phyloP scores from a whole-genome alignment of 2,113 vertebrate species.

The Myotis davidii region DNA sequence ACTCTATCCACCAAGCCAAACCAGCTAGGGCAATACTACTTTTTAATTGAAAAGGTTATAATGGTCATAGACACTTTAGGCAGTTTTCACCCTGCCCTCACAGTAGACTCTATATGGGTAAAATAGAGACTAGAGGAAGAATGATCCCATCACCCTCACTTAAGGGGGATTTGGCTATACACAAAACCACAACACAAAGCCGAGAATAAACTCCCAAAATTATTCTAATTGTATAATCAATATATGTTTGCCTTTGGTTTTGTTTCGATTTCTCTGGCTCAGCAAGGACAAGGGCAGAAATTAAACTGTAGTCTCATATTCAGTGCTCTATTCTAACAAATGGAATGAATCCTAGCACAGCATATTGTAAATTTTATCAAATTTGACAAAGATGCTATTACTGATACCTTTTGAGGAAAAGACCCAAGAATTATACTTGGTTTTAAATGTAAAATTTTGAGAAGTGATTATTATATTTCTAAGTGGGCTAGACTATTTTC shows the following conservation, averaged over 20 bases:
- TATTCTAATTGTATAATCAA: neutral
- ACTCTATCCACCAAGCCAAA: too few relatives aligned
- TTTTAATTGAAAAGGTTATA: constrained; percentile 13
- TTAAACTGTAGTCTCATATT: neutral
- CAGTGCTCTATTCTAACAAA: neutral
- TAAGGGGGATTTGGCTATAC: neutral
- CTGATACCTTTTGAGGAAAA: constrained; percentile 46
- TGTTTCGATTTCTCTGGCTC: neutral
- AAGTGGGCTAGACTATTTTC: neutral
- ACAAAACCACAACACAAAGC: neutral
- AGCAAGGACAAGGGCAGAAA: neutral
- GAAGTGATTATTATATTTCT: neutral
- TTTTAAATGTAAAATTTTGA: neutral
- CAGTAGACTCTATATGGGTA: neutral
- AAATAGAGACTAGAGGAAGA: neutral
- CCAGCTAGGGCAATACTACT: neutral
- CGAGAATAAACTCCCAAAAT: neutral
- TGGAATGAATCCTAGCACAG: neutral
- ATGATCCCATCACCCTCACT: neutral
- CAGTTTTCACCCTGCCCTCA: neutral
- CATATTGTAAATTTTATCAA: neutral
- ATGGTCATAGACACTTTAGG: neutral
- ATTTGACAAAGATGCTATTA: constrained; percentile 62
- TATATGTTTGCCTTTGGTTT: neutral
- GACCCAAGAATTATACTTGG: constrained; percentile 55